Percentiles rank a stretch among this genome's conserved stretches.
phyloP scores from a whole-genome alignment of 2,797 vertebrate species.

The Cirrhinus mrigala region DNA sequence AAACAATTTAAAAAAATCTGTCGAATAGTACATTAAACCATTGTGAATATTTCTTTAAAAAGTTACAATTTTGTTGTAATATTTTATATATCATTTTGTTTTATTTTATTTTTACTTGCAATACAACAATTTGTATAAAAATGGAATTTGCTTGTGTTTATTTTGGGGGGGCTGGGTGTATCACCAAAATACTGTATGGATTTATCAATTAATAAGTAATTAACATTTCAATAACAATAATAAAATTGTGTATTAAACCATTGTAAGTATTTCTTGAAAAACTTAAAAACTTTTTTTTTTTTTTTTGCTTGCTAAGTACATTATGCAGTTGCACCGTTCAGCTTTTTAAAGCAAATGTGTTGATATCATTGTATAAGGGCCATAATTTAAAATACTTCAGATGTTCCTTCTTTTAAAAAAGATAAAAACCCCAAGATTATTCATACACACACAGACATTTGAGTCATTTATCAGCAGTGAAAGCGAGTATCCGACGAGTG shows the following conservation, averaged over 20 bases:
- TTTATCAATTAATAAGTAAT: background rate
- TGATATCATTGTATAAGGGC: background rate
- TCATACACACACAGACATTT: background rate
- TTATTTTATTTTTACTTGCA: background rate
- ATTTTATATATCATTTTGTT: background rate
- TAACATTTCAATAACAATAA: background rate
- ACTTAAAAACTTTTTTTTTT: background rate
- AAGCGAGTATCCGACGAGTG: background rate
- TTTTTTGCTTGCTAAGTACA: background rate
- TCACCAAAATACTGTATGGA: background rate
- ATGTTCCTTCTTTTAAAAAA: background rate
- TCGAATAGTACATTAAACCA: background rate
- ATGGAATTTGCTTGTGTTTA: background rate
- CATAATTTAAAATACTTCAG: background rate
- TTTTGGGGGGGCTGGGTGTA: background rate
- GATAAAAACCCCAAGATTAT: background rate
- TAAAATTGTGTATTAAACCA: background rate
- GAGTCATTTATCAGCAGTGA: conserved; percentile 19
- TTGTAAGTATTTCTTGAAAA: background rate
- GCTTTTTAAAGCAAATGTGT: background rate
- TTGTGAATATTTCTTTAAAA: background rate
- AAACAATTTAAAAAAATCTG: background rate
- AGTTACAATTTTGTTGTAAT: no score
- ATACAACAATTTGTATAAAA: background rate
- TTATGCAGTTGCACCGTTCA: background rate